These are phyloP conservation scores for Antheraea yamamai DNA, from an alignment of 2,888 invertebrate species.

Conservation along the genomic window DNA sequence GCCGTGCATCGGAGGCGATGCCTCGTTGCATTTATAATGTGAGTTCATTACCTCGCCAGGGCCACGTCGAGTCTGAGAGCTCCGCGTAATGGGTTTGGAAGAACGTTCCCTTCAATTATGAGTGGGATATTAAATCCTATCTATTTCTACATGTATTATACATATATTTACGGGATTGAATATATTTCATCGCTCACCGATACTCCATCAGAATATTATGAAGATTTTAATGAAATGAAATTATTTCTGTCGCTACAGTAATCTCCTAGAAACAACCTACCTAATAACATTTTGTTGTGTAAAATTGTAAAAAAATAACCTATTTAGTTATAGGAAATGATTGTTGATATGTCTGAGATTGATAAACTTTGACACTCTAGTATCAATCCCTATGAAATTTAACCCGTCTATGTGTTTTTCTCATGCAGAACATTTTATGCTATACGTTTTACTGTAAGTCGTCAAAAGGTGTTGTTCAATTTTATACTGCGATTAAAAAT, in stretches of 20 bases:
- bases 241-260: background rate
- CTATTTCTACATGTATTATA: conserved; percentile 42
- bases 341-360: too few relatives aligned
- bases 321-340: too few relatives aligned
- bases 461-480: too few relatives aligned
- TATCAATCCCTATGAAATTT: too few relatives aligned
- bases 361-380: too few relatives aligned
- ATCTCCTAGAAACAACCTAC: background rate
- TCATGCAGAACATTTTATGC: too few relatives aligned
- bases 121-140: conserved; percentile 73
- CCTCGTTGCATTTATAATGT: conserved; percentile 81
- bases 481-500: too few relatives aligned
- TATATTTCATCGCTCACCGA: conserved; percentile 24
- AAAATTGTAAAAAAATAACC: background rate
- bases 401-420: too few relatives aligned
- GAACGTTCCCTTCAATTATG: conserved; percentile 78
- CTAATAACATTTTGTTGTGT: background rate
- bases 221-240: background rate
- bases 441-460: too few relatives aligned
- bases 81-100: conserved; percentile 73
- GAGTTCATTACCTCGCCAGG: conserved; percentile 76
- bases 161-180: background rate
- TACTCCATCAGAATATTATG: conserved; percentile 25
- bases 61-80: conserved; percentile 58
- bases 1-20: conserved; percentile 71